Evolutionary conservation across 2,113 vertebrate genomes (phyloP), one percentile per base, ranked within the genome.

Genomic region (Xenopus borealis): DNA sequence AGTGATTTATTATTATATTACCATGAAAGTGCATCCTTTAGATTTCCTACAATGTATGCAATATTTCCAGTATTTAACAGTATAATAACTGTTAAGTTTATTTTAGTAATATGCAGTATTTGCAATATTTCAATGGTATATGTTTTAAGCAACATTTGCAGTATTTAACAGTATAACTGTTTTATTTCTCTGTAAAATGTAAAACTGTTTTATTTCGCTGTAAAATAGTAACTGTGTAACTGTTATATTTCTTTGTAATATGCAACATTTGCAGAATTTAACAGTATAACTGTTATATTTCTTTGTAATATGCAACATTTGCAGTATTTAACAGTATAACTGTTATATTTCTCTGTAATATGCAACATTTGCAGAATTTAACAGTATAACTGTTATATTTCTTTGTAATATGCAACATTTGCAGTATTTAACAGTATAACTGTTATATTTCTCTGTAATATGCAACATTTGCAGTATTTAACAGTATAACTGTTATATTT

Each of bases 121-220:
- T 69, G 66, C 50, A 40, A 1, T 7, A 40, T 52, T 55, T 10
- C 9, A 40, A 6, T 6, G 47, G 7, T 50, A 50, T 50, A 50
- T 50, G 6, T 18, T 10, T 13, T 20, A 1, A 27, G 23, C 23
- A 27, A 27, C 3, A 27, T 27, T 27, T 27, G 23, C 23, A 1
- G 23, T 27, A 58, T 58, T 17, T 58, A 18, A n/a, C 17, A 18
- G 33, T 40, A 40, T 40, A 40, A 40, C 30, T 33, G 46, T 50
- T 50, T 3, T 50, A 50, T 50, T 10, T 18, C 58, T 13, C 10
- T 7, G 18, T 23, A n/a, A 18, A 58, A 8, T 20, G 68, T 23
- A 69, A 69, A 55, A 55, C 30, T n/a, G n/a, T n/a, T n/a, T n/a
- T n/a, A n/a, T 69, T 69, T 47, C 50, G 18, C 0, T 10, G n/a